These are phyloP conservation scores for Siderastrea radians DNA, from an alignment of 92 coral and sea anemone genomes.

Conservation along the genomic window DNA sequence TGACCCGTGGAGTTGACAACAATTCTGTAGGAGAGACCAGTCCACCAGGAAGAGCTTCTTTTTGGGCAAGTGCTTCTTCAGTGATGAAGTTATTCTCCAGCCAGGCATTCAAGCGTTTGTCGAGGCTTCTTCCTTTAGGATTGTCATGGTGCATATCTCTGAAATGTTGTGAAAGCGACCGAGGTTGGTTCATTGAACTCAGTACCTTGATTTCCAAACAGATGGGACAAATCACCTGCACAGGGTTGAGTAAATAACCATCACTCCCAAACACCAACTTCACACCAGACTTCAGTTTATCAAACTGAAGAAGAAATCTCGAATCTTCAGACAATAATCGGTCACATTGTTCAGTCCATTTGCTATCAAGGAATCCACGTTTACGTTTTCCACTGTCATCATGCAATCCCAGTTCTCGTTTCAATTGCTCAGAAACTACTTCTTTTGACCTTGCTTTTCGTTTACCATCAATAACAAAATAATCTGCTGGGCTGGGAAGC, in stretches of 20 bases:
- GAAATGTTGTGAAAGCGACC: slow-evolving; percentile 39
- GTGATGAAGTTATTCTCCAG: slow-evolving; percentile 65
- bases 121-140: slow-evolving; percentile 4
- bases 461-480: slow-evolving; percentile 8
- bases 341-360: slow-evolving; percentile 57
- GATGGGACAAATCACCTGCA: slow-evolving; percentile 65
- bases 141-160: slow-evolving; percentile 56
- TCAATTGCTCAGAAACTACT: slow-evolving; percentile 1
- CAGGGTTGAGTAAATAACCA: slow-evolving; percentile 58
- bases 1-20: slow-evolving; percentile 68
- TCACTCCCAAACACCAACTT: slow-evolving; percentile 43
- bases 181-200: slow-evolving; percentile 53
- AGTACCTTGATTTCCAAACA: slow-evolving; percentile 53
- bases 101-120: slow-evolving; percentile 60
- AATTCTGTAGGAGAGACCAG: slow-evolving; percentile 24
- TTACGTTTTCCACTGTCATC: slow-evolving; percentile 52
- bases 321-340: slow-evolving; percentile 65
- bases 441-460: slow-evolving; percentile 27
- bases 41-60: slow-evolving; percentile 52
- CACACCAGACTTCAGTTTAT: slow-evolving; percentile 59
- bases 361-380: slow-evolving; percentile 63
- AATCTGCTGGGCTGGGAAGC: slow-evolving; percentile 20
- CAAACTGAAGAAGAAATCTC: slow-evolving; percentile 62
- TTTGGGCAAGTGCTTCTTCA: slow-evolving; percentile 38
- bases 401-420: slow-evolving; percentile 74